A percentile compares a stretch with the other conserved stretches of the same genome.
Conservation (phyloP, 2,113 vertebrate species). For the Psephotus haematonotus region DNA sequence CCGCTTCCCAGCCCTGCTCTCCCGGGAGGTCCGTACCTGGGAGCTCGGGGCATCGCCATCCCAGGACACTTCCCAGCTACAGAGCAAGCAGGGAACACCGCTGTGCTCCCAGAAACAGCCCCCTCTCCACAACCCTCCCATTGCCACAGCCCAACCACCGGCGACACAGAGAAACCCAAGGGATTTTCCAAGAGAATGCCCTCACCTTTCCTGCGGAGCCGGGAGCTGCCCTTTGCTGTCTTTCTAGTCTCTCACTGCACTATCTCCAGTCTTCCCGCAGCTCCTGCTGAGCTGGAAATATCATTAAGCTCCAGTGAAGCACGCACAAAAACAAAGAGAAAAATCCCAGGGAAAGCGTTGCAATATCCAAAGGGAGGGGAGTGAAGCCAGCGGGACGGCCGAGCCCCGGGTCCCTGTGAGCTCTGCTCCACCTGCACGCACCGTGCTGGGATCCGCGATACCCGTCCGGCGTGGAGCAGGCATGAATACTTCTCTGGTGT, state of each 20-base stretch:
- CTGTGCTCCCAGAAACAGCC: not conserved
- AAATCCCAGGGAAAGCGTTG: not conserved
- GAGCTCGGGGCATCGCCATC: not conserved
- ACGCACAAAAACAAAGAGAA: not conserved
- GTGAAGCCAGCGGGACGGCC: not conserved
- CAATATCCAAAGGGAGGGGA: slow-evolving; percentile 35
- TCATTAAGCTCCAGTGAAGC: slow-evolving; percentile 34
- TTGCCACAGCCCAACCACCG: not conserved
- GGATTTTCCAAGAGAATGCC: not conserved
- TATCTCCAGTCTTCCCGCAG: slow-evolving; percentile 41
- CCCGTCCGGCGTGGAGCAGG: slow-evolving; percentile 26
- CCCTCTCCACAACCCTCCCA: not conserved
- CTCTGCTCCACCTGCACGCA: slow-evolving; percentile 52
- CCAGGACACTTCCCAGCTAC: not conserved
- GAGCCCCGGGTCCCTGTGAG: not conserved
- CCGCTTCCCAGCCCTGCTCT: not conserved
- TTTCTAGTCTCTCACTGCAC: not conserved
- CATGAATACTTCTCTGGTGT: slow-evolving; percentile 48
- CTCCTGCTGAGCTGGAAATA: slow-evolving; percentile 43
- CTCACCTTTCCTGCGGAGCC: slow-evolving; percentile 50
- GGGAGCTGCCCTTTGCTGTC: slow-evolving; percentile 19
- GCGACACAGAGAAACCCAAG: not conserved
- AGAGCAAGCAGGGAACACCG: not conserved
- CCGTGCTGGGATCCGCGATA: not conserved
- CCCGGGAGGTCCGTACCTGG: not conserved